Evolutionary conservation across 2,797 vertebrate species (phyloP), one percentile per base, ranked within the genome.

Genomic region (Salmo trutta): DNA sequence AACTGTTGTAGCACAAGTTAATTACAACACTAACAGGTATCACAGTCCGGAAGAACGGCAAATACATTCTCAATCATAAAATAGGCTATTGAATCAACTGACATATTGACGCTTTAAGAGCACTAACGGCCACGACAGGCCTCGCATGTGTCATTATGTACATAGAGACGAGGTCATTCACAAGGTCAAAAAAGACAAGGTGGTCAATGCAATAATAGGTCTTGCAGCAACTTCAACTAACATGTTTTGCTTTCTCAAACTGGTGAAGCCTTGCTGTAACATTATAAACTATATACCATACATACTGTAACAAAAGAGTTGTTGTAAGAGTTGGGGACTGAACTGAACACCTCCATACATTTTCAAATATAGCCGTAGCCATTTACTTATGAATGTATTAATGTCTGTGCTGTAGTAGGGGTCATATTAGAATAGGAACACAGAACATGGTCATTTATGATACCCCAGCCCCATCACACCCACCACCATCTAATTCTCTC

Each of bases 401-500:
- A 19, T 1, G 19, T 41, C 3, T 47, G 4, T 47, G 33, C 29
- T 41, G 68, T 47, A 19, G 68, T 70, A 5, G n/a, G 19, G 54
- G 14, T 27, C 71, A 72, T 53, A 72, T 52, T 53, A 72, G 51
- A 27, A 17, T 29, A 53, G 53, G 75, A 65, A 21, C 12, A 51
- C 36, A 19, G 65, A 56, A 70, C 59, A 41, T 29, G 16, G 71
- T 27, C 14, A 53, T 36, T 21, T 17, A 69, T n/a, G 17, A 41
- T 31, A 56, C 51, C 21, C 59, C 14, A 21, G 41, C 56, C 69
- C 56, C 29, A 29, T 29, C 24, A 31, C 75, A 56, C 52, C 24
- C 68, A 14, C 53, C 41, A 3, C 59, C 54, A 27, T 41, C 77
- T 84, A 70, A 66, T 77, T 77, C 65, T 21, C 59, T 70, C 15